Evolutionary conservation across 2,797 vertebrate genomes (phyloP).

Genomic region (Triplophysa yarkandensis): DNA sequence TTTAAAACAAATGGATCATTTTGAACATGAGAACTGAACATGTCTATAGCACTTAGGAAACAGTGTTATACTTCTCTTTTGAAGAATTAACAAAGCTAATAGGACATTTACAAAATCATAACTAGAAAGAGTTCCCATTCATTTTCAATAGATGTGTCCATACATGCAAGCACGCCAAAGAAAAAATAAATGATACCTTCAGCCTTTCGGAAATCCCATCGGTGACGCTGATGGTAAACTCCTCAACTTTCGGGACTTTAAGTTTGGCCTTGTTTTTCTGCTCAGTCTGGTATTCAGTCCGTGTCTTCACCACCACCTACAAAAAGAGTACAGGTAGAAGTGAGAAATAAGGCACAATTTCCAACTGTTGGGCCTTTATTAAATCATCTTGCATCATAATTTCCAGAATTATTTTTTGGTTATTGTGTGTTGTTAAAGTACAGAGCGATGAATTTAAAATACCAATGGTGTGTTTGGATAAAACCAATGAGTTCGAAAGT

Average conservation of each 20-base stretch:
- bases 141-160: neutral
- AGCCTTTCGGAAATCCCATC: slow-evolving; percentile 88
- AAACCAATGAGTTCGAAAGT: no score
- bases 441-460: no score
- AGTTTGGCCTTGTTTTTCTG: slow-evolving; percentile 93
- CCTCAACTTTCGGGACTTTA: slow-evolving; percentile 96
- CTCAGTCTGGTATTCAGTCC: slow-evolving; percentile 95
- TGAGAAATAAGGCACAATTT: neutral
- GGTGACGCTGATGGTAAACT: slow-evolving; percentile 97
- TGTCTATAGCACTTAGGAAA: no score
- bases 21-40: no score
- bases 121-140: neutral
- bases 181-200: slow-evolving; percentile 76
- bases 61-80: no score
- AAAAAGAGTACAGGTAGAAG: no score
- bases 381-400: neutral
- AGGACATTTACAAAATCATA: neutral
- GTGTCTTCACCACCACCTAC: slow-evolving; percentile 98
- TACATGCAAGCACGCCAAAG: slow-evolving; percentile 2
- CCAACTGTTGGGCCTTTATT: neutral
- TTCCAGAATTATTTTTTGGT: no score
- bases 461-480: no score
- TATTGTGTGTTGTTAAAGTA: no score
- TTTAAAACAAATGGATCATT: no score
- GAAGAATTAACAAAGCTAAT: neutral